Percentiles rank a stretch among this genome's conserved stretches.
Evolutionary conservation across 2,113 vertebrate species (phyloP).

Genomic region (Procavia capensis): DNA sequence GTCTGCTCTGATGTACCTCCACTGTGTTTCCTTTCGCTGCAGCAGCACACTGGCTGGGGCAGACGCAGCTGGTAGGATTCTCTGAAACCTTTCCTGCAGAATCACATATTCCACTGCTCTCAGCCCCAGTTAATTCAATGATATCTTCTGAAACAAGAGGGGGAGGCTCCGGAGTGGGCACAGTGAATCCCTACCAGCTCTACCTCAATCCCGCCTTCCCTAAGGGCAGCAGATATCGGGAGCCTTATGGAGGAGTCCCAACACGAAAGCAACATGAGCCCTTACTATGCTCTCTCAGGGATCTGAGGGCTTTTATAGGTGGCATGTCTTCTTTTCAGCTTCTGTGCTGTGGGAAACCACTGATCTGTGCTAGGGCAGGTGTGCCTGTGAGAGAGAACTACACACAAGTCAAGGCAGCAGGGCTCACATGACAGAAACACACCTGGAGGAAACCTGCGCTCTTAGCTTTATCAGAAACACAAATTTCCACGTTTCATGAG

Average conservation of each 20-base stretch:
- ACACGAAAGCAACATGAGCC: not conserved
- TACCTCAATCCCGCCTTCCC: not conserved
- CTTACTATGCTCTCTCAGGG: not conserved
- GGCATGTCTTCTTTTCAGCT: not conserved
- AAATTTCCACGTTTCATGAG: not conserved
- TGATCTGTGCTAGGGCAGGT: not conserved
- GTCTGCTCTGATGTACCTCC: not conserved
- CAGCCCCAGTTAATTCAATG: conserved; percentile 23
- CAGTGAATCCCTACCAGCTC: not conserved
- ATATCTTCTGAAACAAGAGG: not conserved
- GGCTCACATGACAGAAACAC: not conserved
- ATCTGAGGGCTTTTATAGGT: not conserved
- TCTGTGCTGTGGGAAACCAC: conserved; percentile 24
- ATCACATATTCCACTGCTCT: not conserved
- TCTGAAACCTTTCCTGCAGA: not conserved
- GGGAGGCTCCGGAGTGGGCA: not conserved
- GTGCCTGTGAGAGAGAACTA: not conserved
- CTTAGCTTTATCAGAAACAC: not conserved
- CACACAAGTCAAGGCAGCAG: not conserved
- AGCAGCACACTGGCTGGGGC: not conserved
- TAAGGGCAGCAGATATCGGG: not conserved
- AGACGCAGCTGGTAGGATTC: not conserved
- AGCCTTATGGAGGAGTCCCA: not conserved
- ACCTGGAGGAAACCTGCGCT: not conserved
- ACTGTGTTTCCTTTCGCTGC: not conserved